phyloP scores from a whole-genome alignment of 2,797 vertebrate genomes.

The Sylvilagus floridanus region DNA sequence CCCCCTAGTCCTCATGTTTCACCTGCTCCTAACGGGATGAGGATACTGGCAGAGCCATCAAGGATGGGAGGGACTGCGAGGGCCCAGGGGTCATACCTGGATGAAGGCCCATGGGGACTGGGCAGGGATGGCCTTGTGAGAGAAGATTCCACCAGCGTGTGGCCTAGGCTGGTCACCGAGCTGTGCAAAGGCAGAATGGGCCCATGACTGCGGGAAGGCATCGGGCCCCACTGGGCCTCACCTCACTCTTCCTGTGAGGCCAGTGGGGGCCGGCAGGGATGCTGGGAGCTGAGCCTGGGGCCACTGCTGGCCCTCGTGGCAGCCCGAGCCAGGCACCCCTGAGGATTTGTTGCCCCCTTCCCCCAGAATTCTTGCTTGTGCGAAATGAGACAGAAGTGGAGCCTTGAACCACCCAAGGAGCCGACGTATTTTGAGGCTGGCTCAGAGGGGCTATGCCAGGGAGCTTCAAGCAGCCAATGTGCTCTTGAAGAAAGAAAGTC shows the following conservation, averaged over 20 bases:
- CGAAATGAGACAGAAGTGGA: not conserved
- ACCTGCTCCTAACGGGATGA: not conserved
- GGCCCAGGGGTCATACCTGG: constrained; percentile 78
- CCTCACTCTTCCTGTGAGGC: not conserved
- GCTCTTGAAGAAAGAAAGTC: constrained; percentile 60
- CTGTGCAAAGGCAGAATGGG: constrained; percentile 82
- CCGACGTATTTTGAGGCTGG: constrained; percentile 59
- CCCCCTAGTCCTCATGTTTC: not conserved
- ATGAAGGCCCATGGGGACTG: constrained; percentile 47
- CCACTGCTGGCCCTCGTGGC: not conserved
- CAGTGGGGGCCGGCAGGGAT: not conserved
- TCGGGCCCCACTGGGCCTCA: not conserved
- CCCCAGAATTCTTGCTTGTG: constrained; percentile 13
- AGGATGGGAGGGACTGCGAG: not conserved
- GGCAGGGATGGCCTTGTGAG: constrained; percentile 77
- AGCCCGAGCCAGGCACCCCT: not conserved
- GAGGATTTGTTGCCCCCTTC: not conserved
- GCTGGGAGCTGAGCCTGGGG: not conserved
- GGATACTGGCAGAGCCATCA: not conserved
- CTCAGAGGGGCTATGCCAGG: constrained; percentile 63
- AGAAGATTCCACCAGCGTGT: constrained; percentile 89
- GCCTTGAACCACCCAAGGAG: not conserved
- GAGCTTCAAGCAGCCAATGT: not conserved
- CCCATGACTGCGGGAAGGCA: not conserved
- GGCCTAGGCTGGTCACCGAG: constrained; percentile 89